A percentile compares a stretch with the other conserved stretches of the same genome.
phyloP scores from a whole-genome alignment of 2,797 vertebrate genomes.

The Lagodon rhomboides region DNA sequence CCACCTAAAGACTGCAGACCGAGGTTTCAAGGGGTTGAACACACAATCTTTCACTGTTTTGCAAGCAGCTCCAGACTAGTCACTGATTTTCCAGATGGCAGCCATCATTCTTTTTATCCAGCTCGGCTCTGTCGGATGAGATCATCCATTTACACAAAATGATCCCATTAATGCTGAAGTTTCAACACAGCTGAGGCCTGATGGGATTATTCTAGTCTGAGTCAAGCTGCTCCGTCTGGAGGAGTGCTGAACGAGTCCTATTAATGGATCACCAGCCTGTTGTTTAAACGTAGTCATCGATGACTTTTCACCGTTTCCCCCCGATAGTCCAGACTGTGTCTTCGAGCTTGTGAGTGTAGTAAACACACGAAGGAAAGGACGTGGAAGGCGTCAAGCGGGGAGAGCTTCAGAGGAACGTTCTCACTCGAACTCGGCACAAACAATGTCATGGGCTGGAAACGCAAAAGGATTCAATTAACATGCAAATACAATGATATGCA shows the following conservation, averaged over 20 bases:
- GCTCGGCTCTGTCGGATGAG: slow-evolving; percentile 16
- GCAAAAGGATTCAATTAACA: slow-evolving; percentile 43
- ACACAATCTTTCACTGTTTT: not conserved
- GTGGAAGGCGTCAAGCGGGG: not conserved
- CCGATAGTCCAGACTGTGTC: not conserved
- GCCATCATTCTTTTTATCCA: slow-evolving; percentile 21
- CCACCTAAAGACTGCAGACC: not conserved
- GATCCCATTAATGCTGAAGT: slow-evolving; percentile 37
- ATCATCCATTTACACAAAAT: slow-evolving; percentile 41
- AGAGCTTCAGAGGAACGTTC: slow-evolving; percentile 1
- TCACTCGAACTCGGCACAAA: slow-evolving; percentile 26
- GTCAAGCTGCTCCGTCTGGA: slow-evolving; percentile 55
- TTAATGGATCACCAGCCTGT: slow-evolving; percentile 46
- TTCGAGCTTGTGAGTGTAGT: not conserved
- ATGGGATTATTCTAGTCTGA: slow-evolving; percentile 54
- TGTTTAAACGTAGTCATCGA: slow-evolving; percentile 19
- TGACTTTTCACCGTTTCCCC: slow-evolving; percentile 8
- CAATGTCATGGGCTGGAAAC: slow-evolving; percentile 12
- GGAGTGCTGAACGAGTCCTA: slow-evolving; percentile 33
- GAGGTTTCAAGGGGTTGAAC: not conserved
- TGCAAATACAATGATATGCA: slow-evolving; percentile 45
- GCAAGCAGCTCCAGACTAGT: not conserved
- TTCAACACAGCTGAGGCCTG: slow-evolving; percentile 31
- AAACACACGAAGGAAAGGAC: slow-evolving; percentile 1
- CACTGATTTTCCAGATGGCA: slow-evolving; percentile 1